Evolutionary conservation across 1,140 invertebrate genomes (phyloP).

Genomic region (Gryon sp.): DNA sequence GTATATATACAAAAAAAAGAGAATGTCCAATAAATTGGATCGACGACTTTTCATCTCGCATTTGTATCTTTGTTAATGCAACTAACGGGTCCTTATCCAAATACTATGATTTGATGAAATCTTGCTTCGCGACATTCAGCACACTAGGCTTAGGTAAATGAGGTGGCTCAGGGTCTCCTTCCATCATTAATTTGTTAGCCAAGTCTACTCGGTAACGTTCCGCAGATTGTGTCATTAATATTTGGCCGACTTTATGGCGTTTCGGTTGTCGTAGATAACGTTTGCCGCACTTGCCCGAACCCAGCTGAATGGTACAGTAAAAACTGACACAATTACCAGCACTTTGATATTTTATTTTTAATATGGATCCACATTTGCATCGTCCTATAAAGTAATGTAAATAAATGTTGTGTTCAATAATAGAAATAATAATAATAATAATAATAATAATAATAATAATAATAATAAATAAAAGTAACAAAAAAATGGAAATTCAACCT

Average conservation of each 20-base stretch:
- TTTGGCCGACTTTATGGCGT: background rate
- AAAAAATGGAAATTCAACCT: too few species aligned
- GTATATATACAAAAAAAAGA: background rate
- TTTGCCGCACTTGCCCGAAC: background rate
- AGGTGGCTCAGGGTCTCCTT: conserved; percentile 5
- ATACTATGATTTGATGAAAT: background rate
- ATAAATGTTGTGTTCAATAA: too few species aligned
- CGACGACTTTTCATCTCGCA: background rate
- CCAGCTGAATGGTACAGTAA: too few species aligned
- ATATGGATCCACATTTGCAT: too few species aligned
- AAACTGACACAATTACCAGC: too few species aligned
- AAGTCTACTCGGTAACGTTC: conserved; percentile 7
- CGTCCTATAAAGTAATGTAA: too few species aligned
- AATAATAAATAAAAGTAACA: too few species aligned
- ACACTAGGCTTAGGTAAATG: background rate
- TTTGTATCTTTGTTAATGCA: background rate
- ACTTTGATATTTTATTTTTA: too few species aligned
- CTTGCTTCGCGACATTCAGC: background rate
- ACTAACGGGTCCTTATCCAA: background rate
- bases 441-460: too few species aligned
- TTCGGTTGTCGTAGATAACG: background rate
- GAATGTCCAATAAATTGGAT: background rate
- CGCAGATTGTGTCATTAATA: background rate
- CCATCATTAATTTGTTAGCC: background rate
- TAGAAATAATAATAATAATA: too few species aligned